A percentile compares a stretch with the other conserved stretches of the same genome.
Evolutionary conservation across 2,113 vertebrate species (phyloP).

Genomic region (Xiphophorus hellerii): DNA sequence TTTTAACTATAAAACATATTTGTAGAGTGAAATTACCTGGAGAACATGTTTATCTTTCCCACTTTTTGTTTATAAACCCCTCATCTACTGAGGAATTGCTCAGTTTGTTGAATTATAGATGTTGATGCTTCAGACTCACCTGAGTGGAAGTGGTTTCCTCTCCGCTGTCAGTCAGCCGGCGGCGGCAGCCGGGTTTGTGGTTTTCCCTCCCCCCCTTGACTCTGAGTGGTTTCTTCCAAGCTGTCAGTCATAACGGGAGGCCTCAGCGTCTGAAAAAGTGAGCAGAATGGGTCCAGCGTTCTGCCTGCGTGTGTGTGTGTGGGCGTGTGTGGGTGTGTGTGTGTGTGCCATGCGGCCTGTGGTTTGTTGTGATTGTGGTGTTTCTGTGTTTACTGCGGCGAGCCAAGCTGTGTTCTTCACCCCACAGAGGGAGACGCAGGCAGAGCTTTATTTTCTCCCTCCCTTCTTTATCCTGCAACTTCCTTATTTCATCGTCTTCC

Average conservation of each 20-base stretch:
- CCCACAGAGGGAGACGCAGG: conserved; percentile 34
- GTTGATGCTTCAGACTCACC: not conserved
- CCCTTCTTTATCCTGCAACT: conserved; percentile 34
- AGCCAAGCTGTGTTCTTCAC: conserved; percentile 61
- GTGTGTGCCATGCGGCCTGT: conserved; percentile 56
- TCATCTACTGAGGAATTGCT: no score
- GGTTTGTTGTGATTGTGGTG: conserved; percentile 74
- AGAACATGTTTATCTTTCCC: no score
- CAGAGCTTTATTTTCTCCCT: not conserved
- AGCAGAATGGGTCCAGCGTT: no score
- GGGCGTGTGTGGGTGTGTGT: conserved; percentile 32
- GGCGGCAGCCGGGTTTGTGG: conserved; percentile 38
- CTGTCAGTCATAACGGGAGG: conserved; percentile 60
- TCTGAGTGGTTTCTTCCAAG: conserved; percentile 54
- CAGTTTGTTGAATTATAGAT: not conserved
- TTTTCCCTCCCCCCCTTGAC: conserved; percentile 37
- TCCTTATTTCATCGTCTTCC: conserved; percentile 11
- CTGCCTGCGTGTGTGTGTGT: conserved; percentile 22
- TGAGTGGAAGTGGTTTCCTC: conserved; percentile 60
- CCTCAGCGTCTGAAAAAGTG: conserved; percentile 9
- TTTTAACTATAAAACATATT: no score
- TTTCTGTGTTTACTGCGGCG: conserved; percentile 63
- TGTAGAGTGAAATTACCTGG: no score
- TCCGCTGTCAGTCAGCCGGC: conserved; percentile 57
- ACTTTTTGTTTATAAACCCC: no score